These are phyloP conservation scores for Stramonita haemastoma DNA, from an alignment of 2,888 invertebrate species.

Conservation along the genomic window DNA sequence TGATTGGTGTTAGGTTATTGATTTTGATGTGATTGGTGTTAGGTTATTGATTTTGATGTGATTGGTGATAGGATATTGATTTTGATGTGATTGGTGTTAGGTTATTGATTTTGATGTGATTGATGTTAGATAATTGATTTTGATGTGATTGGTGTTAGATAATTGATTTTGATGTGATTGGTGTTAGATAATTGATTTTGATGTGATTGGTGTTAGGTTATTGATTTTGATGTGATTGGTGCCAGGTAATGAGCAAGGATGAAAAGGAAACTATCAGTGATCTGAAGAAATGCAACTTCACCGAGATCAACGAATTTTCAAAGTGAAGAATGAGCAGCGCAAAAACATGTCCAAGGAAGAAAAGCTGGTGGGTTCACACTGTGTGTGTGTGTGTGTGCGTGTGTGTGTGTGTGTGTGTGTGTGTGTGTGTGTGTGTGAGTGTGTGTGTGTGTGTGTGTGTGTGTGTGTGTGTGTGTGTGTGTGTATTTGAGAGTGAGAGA, in stretches of 20 bases:
- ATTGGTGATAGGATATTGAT: background rate
- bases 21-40: too few relatives aligned
- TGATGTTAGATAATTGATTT: background rate
- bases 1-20: too few relatives aligned
- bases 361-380: constrained; percentile 82
- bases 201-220: background rate
- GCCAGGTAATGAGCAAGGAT: constrained; percentile 87
- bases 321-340: constrained; percentile 86
- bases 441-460: background rate
- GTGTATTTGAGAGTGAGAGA: too few relatives aligned
- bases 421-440: background rate
- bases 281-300: constrained; percentile 95
- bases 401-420: constrained; percentile 23
- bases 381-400: background rate
- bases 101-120: background rate
- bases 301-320: constrained; percentile 87
- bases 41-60: too few relatives aligned
- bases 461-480: too few relatives aligned
- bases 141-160: background rate
- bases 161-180: background rate
- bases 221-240: background rate
- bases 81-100: background rate
- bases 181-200: too few relatives aligned
- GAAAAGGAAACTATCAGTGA: constrained; percentile 92
- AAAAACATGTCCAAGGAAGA: constrained; percentile 96